phyloP scores from a whole-genome alignment of 2,797 vertebrate species.

The Sebastes ruberrimus region DNA sequence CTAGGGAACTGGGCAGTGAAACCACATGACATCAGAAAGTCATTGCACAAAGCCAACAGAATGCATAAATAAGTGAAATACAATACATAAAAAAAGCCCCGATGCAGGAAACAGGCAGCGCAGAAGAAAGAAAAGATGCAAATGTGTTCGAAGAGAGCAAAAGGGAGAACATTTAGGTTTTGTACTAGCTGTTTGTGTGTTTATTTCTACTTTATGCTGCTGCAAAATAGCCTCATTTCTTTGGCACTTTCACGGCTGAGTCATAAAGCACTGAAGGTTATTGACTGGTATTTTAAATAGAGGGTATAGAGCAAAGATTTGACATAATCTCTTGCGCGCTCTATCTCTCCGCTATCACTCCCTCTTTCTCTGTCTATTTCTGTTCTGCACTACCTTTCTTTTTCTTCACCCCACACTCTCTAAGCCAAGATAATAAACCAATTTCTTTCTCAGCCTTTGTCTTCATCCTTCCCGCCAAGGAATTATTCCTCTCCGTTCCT shows the following conservation, averaged over 20 bases:
- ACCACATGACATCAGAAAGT: constrained; percentile 8
- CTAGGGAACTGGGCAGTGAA: neutral
- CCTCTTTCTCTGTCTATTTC: constrained; percentile 52
- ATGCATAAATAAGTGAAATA: constrained; percentile 22
- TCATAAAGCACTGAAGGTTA: constrained; percentile 66
- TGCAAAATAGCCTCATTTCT: neutral
- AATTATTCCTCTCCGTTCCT: constrained; percentile 64
- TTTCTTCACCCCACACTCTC: constrained; percentile 45
- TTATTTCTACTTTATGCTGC: constrained; percentile 34
- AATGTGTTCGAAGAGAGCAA: constrained; percentile 2
- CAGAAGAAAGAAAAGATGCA: constrained; percentile 8
- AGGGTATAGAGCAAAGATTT: constrained; percentile 60
- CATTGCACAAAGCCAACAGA: constrained; percentile 5
- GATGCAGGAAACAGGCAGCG: neutral
- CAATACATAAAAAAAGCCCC: neutral
- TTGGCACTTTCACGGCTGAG: constrained; percentile 47
- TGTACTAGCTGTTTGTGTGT: neutral
- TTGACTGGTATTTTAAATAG: constrained; percentile 72
- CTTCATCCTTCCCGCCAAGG: constrained; percentile 60
- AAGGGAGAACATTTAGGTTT: constrained; percentile 1
- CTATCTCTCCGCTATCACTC: constrained; percentile 53
- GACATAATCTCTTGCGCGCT: constrained; percentile 56
- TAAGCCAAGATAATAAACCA: constrained; percentile 77
- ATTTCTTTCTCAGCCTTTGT: constrained; percentile 69
- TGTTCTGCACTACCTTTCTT: constrained; percentile 41